Base-by-base conservation (phyloP, 2,888 invertebrate genomes). In the Vandiemenella viatica region DNA sequence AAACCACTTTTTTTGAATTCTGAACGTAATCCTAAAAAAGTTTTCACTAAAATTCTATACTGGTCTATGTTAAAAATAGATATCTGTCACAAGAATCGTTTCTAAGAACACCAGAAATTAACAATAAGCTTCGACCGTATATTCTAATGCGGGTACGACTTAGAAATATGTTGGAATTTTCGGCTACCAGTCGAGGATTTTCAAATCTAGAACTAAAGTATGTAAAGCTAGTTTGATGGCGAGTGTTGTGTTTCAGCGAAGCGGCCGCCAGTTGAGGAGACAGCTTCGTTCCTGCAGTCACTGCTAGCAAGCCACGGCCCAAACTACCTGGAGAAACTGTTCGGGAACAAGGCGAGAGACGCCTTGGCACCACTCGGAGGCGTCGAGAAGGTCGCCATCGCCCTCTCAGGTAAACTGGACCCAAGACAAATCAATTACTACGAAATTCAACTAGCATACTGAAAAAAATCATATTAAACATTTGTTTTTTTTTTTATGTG, bases 181-280 rank as follows among this genome's bases (percentile, higher is more conserved):
- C n/a, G n/a, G n/a, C n/a, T n/a, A n/a, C n/a, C n/a, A n/a, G n/a
- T n/a, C n/a, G n/a, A n/a, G n/a, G n/a, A n/a, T n/a, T n/a, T n/a
- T n/a, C n/a, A n/a, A n/a, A n/a, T n/a, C n/a, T n/a, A n/a, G n/a
- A n/a, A n/a, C n/a, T n/a, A n/a, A n/a, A n/a, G n/a, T n/a, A n/a
- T n/a, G n/a, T n/a, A n/a, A n/a, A n/a, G n/a, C n/a, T n/a, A n/a
- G n/a, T n/a, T n/a, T n/a, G n/a, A n/a, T n/a, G n/a, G n/a, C n/a
- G n/a, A n/a, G n/a, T n/a, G n/a, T n/a, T n/a, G n/a, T n/a, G n/a
- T 32, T 70, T 17, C 71, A 91, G 95, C 95, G 18, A 93, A 92
- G 67, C 77, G 95, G 62, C 95, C 95, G 58, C 95, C 95, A 45
- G 93, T 95, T 23, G 93, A 95, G 67, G 95, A 95, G 67, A 95